Percentiles rank a stretch among this genome's conserved stretches.
phyloP scores from a whole-genome alignment of 1,140 invertebrate genomes.

The Araneus ventricosus region DNA sequence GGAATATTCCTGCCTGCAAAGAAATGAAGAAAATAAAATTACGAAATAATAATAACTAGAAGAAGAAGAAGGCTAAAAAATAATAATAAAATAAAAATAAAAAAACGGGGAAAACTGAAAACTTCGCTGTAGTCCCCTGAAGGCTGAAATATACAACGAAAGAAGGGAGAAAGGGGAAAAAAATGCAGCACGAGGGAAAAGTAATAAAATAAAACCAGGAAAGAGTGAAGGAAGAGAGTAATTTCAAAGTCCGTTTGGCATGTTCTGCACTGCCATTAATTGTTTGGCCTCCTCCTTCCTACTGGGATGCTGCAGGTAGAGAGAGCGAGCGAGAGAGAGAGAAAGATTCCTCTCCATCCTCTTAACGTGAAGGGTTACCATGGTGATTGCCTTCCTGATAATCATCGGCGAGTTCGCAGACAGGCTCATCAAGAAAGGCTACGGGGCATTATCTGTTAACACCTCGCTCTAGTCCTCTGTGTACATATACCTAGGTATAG shows the following conservation, averaged over 20 bases:
- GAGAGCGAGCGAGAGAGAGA: not conserved
- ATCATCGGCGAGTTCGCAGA: constrained; percentile 65
- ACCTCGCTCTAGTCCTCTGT: not conserved
- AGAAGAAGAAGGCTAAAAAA: constrained; percentile 5
- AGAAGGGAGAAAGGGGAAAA: not conserved
- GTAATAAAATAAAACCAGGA: constrained; percentile 59
- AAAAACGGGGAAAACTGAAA: constrained; percentile 3
- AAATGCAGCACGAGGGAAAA: constrained; percentile 27
- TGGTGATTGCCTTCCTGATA: constrained; percentile 71
- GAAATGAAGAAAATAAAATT: constrained; percentile 70
- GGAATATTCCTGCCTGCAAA: constrained; percentile 42
- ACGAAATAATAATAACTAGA: constrained; percentile 65
- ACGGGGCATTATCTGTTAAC: constrained; percentile 72
- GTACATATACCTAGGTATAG: constrained; percentile 10
- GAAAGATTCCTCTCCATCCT: constrained; percentile 63
- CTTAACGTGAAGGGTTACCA: constrained; percentile 68
- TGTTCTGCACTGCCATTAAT: constrained; percentile 70
- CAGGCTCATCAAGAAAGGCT: constrained; percentile 68
- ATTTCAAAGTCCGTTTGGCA: constrained; percentile 73
- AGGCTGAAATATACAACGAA: constrained; percentile 59
- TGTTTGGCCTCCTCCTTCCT: constrained; percentile 59
- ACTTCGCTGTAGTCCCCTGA: constrained; percentile 32
- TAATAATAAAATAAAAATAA: not conserved
- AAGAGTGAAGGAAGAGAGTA: constrained; percentile 59
- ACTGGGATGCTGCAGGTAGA: constrained; percentile 11